Evolutionary conservation across 2,888 invertebrate species (phyloP), one percentile per base, ranked within the genome.

Genomic region (Helleia helle): DNA sequence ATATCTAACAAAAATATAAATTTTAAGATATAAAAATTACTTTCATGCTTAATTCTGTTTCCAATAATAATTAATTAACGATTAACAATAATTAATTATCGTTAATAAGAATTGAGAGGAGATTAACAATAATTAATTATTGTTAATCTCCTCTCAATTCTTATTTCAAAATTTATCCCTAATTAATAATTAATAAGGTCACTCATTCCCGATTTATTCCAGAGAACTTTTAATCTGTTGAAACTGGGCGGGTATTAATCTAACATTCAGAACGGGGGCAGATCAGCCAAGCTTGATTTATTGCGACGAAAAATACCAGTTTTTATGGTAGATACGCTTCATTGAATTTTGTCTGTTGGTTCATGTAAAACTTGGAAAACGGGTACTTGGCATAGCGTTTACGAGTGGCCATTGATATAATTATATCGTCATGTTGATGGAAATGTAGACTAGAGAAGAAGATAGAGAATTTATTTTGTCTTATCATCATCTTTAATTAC

Each of bases 141-240:
- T 28, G 11, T 28, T 11, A 13, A 9, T 28, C 28, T 14, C 12
- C 5, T 29, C 9, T 54, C 52, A 51, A 50, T 54, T 56, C 59
- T 54, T 54, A 51, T 50, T 49, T 56, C 52, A 56, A 36, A 46
- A 43, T 68, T 68, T 59, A 68, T 69, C 59, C 54, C 59, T 67
- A 65, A 70, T 67, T 67, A 60, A 67, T 69, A 59, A 54, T 58
- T 67, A 64, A 69, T 66, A 67, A 67, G 57, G 65, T 59, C 63
- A 68, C 65, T 63, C 64, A 67, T 67, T 69, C 66, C 56, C 64
- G 52, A 49, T 51, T 55, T 53, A 56, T 58, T 54, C 55, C 54
- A 50, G 52, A 58, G 58, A 65, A 68, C 64, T 74, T 73, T 73
- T 76, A 75, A 74, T 73, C 68, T 67, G 59, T 58, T 59, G 65